A percentile compares a stretch with the other conserved stretches of the same genome.
These are phyloP conservation scores for Samia ricini DNA, from an alignment of 1,140 invertebrate genomes.

Conservation along the genomic window DNA sequence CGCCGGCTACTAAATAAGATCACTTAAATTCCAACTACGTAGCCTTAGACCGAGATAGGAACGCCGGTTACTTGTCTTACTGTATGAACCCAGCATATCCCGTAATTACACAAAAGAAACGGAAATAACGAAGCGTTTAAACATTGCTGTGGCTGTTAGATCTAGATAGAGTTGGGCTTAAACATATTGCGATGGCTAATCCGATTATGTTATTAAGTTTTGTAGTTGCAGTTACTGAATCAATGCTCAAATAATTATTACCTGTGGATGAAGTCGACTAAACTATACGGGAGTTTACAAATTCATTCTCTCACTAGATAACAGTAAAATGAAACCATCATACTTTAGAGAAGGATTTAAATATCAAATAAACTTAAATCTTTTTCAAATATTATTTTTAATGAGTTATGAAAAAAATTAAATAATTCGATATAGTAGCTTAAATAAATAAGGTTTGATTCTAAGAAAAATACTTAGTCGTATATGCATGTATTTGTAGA, in stretches of 20 bases:
- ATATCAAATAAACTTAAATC: too few relatives aligned
- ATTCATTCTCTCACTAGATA: background rate
- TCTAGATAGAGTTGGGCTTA: constrained; percentile 25
- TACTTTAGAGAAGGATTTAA: too few relatives aligned
- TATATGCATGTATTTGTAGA: too few relatives aligned
- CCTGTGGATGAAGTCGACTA: constrained; percentile 11
- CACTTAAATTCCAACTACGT: constrained; percentile 56
- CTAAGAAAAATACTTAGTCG: too few relatives aligned
- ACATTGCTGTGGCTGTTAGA: constrained; percentile 37
- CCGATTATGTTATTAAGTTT: constrained; percentile 37
- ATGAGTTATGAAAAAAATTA: too few relatives aligned
- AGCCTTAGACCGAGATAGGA: constrained; percentile 45
- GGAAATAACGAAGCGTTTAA: constrained; percentile 42
- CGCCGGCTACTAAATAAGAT: constrained; percentile 48
- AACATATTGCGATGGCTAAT: constrained; percentile 23
- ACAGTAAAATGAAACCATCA: background rate
- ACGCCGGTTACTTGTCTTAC: constrained; percentile 44
- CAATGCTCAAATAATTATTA: constrained; percentile 15
- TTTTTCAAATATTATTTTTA: too few relatives aligned
- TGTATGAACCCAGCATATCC: constrained; percentile 40
- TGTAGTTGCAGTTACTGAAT: constrained; percentile 26
- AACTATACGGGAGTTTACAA: background rate
- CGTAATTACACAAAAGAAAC: constrained; percentile 59
- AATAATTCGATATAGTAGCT: too few relatives aligned
- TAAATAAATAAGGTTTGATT: too few relatives aligned